Percentiles rank a stretch among this genome's conserved stretches.
Conservation (phyloP, 2,888 invertebrate species). For the Tridacna crocea region DNA sequence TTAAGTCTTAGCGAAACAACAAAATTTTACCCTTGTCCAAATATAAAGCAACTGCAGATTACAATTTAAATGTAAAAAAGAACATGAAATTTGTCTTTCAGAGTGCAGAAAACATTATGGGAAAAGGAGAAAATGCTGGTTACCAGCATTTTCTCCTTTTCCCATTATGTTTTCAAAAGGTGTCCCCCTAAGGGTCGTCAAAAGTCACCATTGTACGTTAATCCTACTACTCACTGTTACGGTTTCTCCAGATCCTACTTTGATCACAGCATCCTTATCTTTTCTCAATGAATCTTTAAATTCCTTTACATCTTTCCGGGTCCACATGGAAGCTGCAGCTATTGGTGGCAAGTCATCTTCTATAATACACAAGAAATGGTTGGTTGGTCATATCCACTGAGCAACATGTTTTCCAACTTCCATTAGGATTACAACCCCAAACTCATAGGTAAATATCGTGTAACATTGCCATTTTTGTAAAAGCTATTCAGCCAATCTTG, state of each 20-base stretch:
- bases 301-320: slow-evolving; percentile 92
- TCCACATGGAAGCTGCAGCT: slow-evolving; percentile 96
- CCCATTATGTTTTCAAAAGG: neutral
- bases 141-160: neutral
- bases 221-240: slow-evolving; percentile 90
- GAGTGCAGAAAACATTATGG: neutral
- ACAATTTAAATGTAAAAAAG: too few relatives aligned
- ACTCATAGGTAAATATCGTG: too few relatives aligned
- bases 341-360: slow-evolving; percentile 77
- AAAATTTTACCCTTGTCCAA: too few relatives aligned
- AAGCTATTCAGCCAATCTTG: too few relatives aligned
- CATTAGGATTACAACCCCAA: too few relatives aligned
- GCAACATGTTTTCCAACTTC: too few relatives aligned
- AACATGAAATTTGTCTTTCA: too few relatives aligned
- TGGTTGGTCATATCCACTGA: too few relatives aligned
- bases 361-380: slow-evolving; percentile 15
- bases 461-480: too few relatives aligned
- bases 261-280: slow-evolving; percentile 94
- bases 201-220: neutral
- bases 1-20: too few relatives aligned
- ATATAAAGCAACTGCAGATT: too few relatives aligned
- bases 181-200: neutral
- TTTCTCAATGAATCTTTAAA: slow-evolving; percentile 95
- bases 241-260: slow-evolving; percentile 98
- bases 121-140: neutral